Conservation (phyloP, 1,140 invertebrate species). For the Drosophila littoralis region DNA sequence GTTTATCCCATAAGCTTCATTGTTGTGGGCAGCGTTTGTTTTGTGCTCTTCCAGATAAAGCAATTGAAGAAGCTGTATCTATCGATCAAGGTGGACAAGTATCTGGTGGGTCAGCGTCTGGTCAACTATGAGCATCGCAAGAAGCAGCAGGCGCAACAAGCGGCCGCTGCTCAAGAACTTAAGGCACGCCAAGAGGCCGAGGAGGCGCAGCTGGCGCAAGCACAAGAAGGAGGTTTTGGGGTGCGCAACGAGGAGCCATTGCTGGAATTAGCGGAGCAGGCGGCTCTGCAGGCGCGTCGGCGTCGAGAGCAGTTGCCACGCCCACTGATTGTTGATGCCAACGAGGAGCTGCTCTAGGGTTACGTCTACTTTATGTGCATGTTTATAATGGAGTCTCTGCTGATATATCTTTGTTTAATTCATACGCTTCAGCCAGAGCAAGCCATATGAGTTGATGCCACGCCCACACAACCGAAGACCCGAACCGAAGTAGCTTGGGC, state of each 20-base stretch:
- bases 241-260: constrained; percentile 16
- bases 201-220: constrained; percentile 36
- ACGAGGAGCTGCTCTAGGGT: constrained; percentile 56
- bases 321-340: constrained; percentile 46
- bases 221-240: background rate
- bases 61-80: constrained; percentile 98
- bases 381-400: constrained; percentile 49
- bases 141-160: constrained; percentile 85
- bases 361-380: constrained; percentile 45
- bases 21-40: constrained; percentile 87
- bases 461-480: background rate
- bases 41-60: constrained; percentile 91
- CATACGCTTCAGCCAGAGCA: constrained; percentile 25
- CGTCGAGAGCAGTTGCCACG: constrained; percentile 41
- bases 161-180: constrained; percentile 79
- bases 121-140: constrained; percentile 96
- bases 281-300: constrained; percentile 47
- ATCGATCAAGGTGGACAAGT: constrained; percentile 99
- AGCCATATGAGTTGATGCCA: constrained; percentile 6
- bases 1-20: constrained; percentile 96
- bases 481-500: background rate
- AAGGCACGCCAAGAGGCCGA: constrained; percentile 55
- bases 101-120: constrained; percentile 96
- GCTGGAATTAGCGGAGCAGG: constrained; percentile 41
- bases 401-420: constrained; percentile 53